Evolutionary conservation across 1,140 invertebrate species (phyloP), one percentile per base, ranked within the genome.

Genomic region (Hestina assimilis): DNA sequence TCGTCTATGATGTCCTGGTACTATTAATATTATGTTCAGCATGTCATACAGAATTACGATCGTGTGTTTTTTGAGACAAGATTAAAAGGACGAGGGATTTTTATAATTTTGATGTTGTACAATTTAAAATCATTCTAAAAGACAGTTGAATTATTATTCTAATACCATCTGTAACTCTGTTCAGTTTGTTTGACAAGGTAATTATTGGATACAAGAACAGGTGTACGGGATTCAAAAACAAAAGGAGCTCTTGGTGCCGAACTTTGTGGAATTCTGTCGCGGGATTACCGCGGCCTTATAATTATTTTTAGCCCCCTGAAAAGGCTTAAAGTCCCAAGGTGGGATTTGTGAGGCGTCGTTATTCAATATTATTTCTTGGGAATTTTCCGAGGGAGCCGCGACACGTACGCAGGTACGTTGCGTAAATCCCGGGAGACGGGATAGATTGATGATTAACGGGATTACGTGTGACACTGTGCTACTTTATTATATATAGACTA

Each of bases 271-370:
- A 61, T 67, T 59, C 65, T 72, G 67, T 67, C 59, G 63, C 67
- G 66, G 75, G 69, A 79, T 79, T 76, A 75, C 68, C 28, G 46
- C 43, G 63, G 70, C 65, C 72, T 83, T 80, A 79, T 81, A 80
- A 82, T 82, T 83, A 83, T 83, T 82, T 83, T 83, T 83, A 81
- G 78, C 80, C 80, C 77, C 79, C 69, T 48, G 50, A 69, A 80
- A 74, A 70, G 72, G 76, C 76, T 81, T 79, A 80, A 75, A 70
- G 77, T 72, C 76, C 72, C 75, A 67, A 73, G 67, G 76, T 75
- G 63, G 79, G 75, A 77, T 83, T 83, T 80, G 75, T 72, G 64
- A 73, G 66, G 67, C 70, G 68, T 69, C 71, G 73, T 78, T 77
- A 82, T 82, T 81, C 76, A 81, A 83, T 83, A 83, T 83, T 76